Base-by-base conservation (phyloP, 2,113 vertebrate genomes). In the Regulus satrapa region DNA sequence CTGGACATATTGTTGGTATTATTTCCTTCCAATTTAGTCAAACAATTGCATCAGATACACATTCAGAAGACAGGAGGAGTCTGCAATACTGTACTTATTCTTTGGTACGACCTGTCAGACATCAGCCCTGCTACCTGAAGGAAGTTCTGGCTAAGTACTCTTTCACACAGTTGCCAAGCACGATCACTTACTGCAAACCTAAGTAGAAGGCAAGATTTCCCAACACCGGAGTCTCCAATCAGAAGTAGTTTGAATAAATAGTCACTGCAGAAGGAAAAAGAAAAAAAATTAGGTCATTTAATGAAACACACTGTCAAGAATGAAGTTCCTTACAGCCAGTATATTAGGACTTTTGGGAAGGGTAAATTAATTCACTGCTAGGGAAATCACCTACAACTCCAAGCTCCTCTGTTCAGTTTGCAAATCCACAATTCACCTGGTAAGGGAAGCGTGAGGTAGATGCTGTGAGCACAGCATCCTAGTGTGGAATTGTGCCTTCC, bases 161-260 rank as follows among this genome's bases (percentile, higher is more conserved):
- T 89, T 84, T 34, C 32, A 72, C 10, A 68, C n/a, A 14, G 55
- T 95, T 91, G 89, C 81, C 64, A 97, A 68, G n/a, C n/a, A 89
- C 51, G 85, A 93, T 92, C 94, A 99, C 99, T 99, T 98, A 99
- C 99, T 97, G 99, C 99, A 97, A 99, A 99, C 96, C 99, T 99
- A 92, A 99, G 99, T 28, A 99, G 99, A 96, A 99, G 99, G 97
- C 99, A 99, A 93, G 99, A 99, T 97, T 99, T 99, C 94, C 99
- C 99, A 69, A 99, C 99, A 84, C 99, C 99, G 69, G 99, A 99
- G 96, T 99, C 99, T 85, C 99, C 99, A 95, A 99, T 99, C 98
- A 99, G 99, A 97, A 99, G 99, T 95, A 99, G 98, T 97, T 99
- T 99, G 98, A 99, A 99, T 99, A 99, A 99, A 98, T 99, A 99